phyloP scores from a whole-genome alignment of 2,113 vertebrate genomes.

The Bothrops jararaca region DNA sequence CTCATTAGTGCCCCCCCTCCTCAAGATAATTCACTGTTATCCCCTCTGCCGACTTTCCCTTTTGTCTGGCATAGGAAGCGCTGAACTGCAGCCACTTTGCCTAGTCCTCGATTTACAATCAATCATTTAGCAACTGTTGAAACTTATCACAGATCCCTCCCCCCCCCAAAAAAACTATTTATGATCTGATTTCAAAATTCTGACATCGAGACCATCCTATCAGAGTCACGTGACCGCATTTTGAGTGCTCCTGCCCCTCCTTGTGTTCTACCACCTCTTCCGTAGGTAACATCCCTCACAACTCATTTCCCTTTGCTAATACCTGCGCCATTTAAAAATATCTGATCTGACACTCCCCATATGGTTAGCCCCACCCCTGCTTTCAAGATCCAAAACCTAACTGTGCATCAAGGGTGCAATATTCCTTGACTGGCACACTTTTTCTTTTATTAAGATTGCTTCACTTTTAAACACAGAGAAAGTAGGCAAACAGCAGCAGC shows the following conservation, averaged over 20 bases:
- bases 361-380: background rate
- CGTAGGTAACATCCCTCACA: background rate
- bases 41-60: background rate
- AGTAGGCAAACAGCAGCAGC: background rate
- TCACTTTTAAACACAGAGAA: background rate
- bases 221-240: background rate
- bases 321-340: background rate
- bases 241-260: background rate
- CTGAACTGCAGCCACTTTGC: background rate
- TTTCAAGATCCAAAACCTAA: background rate
- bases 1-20: background rate
- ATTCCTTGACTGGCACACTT: background rate
- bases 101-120: background rate
- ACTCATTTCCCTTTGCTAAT: background rate
- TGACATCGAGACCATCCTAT: too few relatives aligned
- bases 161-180: background rate
- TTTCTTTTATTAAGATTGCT: background rate
- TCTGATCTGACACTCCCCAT: background rate
- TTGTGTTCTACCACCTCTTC: background rate
- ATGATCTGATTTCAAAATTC: background rate
- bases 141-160: background rate
- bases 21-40: background rate
- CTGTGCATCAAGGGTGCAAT: background rate
- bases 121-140: background rate
- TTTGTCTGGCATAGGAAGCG: background rate